Percentiles rank a stretch among this genome's conserved stretches.
phyloP scores from a whole-genome alignment of 2,113 vertebrate species.

The Plecturocebus donacophilus region DNA sequence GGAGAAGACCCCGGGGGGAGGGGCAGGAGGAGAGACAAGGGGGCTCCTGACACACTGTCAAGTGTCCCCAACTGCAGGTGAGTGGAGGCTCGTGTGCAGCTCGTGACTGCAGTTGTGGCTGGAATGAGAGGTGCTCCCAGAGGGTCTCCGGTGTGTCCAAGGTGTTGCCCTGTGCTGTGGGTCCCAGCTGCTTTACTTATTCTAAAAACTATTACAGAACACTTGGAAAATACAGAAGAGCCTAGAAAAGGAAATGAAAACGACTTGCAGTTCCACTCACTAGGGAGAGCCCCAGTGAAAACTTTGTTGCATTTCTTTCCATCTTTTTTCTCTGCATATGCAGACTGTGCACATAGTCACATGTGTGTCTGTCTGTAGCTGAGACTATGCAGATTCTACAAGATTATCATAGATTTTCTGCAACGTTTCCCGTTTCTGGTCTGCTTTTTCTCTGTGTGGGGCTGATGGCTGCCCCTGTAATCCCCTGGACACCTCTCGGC shows the following conservation, averaged over 20 bases:
- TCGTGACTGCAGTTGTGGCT: background rate
- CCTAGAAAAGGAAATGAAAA: background rate
- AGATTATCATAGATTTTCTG: background rate
- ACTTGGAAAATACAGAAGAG: background rate
- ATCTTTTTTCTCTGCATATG: rapidly evolving
- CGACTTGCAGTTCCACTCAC: too few species aligned
- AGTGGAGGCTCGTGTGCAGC: background rate
- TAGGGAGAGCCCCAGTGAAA: background rate
- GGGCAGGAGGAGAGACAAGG: background rate
- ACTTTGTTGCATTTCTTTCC: background rate
- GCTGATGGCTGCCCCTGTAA: background rate
- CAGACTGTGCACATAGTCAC: rapidly evolving
- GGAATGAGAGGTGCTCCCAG: background rate
- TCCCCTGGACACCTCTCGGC: background rate
- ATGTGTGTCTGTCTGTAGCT: rapidly evolving
- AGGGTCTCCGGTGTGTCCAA: too few species aligned
- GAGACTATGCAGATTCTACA: background rate
- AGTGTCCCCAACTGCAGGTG: too few species aligned
- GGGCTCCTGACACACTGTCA: background rate
- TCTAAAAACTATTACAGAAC: background rate
- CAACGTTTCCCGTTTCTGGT: background rate
- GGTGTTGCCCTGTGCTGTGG: rapidly evolving
- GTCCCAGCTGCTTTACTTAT: background rate
- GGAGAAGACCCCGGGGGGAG: background rate
- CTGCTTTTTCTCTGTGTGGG: background rate